A percentile compares a stretch with the other conserved stretches of the same genome.
phyloP scores from a whole-genome alignment of 2,797 vertebrate genomes.

The Pitangus sulphuratus region DNA sequence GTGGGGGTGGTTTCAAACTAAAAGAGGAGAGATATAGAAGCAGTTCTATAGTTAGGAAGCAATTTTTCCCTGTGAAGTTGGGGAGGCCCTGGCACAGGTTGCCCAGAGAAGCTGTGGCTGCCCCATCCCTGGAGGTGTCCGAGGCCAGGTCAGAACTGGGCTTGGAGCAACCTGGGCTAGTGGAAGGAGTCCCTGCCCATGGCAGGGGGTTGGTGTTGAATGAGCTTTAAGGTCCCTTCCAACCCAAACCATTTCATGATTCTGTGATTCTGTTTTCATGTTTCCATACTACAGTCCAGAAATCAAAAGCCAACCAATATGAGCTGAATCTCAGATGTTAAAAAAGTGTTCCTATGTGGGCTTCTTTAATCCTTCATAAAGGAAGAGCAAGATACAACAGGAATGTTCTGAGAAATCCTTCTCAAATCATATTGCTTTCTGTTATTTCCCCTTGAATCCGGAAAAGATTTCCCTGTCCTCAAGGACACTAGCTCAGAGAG shows the following conservation, averaged over 20 bases:
- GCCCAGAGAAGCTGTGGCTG: not conserved
- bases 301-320: not conserved
- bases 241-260: not conserved
- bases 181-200: not conserved
- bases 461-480: not conserved
- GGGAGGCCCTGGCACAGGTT: accelerated
- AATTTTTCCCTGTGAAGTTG: not conserved
- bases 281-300: not conserved
- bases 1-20: not conserved
- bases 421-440: not conserved
- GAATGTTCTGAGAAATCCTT: not conserved
- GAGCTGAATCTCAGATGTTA: not conserved
- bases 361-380: not conserved
- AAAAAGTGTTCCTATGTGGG: not conserved
- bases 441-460: not conserved
- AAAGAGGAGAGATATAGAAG: not conserved
- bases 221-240: not conserved
- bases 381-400: not conserved
- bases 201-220: not conserved
- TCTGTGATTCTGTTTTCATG: not conserved
- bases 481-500: not conserved
- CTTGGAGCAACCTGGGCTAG: too few relatives aligned
- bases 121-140: not conserved
- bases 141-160: not conserved
- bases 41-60: not conserved